These are phyloP conservation scores for Heliconius hortense DNA, from an alignment of 2,888 invertebrate genomes.

Conservation along the genomic window DNA sequence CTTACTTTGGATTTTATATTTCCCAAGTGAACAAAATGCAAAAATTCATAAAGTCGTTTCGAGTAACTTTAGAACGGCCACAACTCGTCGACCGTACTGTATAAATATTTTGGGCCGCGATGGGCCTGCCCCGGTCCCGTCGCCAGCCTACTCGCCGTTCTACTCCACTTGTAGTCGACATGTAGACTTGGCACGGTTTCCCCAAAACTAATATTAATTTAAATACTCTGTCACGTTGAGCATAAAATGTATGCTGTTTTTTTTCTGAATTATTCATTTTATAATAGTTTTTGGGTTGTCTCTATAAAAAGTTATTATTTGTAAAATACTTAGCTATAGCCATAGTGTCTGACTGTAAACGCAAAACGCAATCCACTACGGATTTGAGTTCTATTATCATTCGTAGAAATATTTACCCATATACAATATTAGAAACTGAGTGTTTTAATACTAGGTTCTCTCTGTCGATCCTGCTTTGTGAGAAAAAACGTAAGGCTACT, in stretches of 20 bases:
- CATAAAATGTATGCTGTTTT: neutral
- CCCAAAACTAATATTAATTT: conserved; percentile 13
- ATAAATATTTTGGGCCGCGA: conserved; percentile 45
- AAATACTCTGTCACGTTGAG: conserved; percentile 20
- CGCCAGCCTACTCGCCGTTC: neutral
- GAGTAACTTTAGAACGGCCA: neutral
- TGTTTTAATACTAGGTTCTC: no score
- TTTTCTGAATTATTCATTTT: neutral
- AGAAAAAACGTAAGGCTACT: no score
- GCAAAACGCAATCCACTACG: no score
- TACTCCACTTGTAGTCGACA: neutral
- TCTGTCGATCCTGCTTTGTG: no score
- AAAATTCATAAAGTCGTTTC: neutral
- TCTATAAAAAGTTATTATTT: neutral
- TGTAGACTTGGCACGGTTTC: conserved; percentile 6
- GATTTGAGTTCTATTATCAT: no score
- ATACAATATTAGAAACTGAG: no score
- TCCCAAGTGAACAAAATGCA: neutral
- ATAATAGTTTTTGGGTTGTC: neutral
- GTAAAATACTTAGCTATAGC: no score
- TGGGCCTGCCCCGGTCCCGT: conserved; percentile 12
- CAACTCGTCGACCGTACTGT: neutral
- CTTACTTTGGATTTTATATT: neutral
- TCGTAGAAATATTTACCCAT: no score
- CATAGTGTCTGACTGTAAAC: no score